Conservation (phyloP, 2,888 invertebrate genomes). For the Azorinus chamasolen region DNA sequence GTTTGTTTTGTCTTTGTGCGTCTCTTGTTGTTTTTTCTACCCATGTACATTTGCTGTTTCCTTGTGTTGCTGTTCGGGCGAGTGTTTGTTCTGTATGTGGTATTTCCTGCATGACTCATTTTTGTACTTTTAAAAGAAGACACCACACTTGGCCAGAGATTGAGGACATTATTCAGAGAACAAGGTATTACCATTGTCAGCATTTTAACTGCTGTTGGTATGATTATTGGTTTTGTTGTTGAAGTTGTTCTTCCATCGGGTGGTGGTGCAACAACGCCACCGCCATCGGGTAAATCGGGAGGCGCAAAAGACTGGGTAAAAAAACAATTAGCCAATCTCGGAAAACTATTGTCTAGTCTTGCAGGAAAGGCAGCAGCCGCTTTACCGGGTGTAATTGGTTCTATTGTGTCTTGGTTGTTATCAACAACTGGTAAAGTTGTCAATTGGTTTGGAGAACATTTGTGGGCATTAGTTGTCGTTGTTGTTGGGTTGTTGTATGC, state of each 20-base stretch:
- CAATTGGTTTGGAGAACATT: conserved; percentile 44
- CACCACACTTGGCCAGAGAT: conserved; percentile 31
- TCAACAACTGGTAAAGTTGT: conserved; percentile 44
- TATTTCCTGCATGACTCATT: no score
- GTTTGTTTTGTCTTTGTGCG: no score
- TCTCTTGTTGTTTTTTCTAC: no score
- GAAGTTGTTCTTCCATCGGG: conserved; percentile 30
- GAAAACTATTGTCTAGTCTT: conserved; percentile 27
- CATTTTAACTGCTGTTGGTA: conserved; percentile 47
- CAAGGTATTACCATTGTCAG: conserved; percentile 49
- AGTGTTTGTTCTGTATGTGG: no score
- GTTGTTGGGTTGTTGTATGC: conserved; percentile 19
- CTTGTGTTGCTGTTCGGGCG: no score
- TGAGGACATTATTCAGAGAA: conserved; percentile 45
- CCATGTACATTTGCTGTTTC: no score
- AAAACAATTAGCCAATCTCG: conserved; percentile 45
- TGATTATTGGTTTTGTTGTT: conserved; percentile 46
- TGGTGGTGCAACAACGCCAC: conserved; percentile 9
- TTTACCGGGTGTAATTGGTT: conserved; percentile 41
- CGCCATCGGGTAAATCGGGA: conserved; percentile 14
- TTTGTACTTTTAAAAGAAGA: conserved; percentile 45
- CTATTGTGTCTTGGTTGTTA: conserved; percentile 46
- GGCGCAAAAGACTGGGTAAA: conserved; percentile 42
- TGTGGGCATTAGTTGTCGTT: conserved; percentile 25
- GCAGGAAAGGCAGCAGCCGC: conserved; percentile 40